Conservation (phyloP, 2,888 invertebrate species). For the Conomelus anceps region DNA sequence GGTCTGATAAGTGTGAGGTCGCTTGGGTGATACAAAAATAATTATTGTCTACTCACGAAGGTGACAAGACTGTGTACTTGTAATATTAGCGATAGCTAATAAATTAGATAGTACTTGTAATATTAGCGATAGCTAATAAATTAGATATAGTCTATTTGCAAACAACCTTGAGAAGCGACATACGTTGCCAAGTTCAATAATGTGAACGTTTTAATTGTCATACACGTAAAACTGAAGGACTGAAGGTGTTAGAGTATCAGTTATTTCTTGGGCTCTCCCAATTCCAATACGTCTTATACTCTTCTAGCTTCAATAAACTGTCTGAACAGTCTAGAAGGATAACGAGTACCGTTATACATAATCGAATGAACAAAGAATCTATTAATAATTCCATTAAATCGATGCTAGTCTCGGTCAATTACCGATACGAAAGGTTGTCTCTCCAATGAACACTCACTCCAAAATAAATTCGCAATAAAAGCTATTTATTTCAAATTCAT, state of each 20-base stretch:
- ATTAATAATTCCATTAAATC: no score
- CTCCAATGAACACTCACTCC: background rate
- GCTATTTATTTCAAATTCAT: no score
- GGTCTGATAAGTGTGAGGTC: background rate
- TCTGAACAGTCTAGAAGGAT: background rate
- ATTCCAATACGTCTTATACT: background rate
- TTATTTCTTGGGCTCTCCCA: background rate
- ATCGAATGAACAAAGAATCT: background rate
- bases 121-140: background rate
- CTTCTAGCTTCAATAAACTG: background rate
- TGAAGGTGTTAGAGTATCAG: background rate
- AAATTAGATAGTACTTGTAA: background rate
- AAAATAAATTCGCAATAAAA: no score
- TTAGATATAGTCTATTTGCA: background rate
- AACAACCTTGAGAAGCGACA: background rate
- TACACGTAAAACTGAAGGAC: background rate
- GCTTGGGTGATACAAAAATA: background rate
- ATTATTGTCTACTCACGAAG: background rate
- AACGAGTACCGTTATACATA: background rate
- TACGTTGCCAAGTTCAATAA: background rate
- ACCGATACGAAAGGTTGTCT: no score
- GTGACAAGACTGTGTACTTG: background rate
- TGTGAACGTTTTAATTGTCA: background rate
- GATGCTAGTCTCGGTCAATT: background rate
- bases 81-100: background rate